These are phyloP conservation scores for Muntiacus reevesi DNA, from an alignment of 2,113 vertebrate species.

Conservation along the genomic window DNA sequence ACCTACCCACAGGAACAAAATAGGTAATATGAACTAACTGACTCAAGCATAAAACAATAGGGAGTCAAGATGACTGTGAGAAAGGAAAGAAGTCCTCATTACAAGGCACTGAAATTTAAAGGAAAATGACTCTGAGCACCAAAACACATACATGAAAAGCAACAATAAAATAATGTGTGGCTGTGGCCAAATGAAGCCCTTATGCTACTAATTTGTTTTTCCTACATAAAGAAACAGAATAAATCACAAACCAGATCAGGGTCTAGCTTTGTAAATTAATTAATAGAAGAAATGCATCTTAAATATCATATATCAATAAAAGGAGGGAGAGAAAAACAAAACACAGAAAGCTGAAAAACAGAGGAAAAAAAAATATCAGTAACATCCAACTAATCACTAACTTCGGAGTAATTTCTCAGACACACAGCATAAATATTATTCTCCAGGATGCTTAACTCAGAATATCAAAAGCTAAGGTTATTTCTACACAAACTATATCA, in stretches of 20 bases:
- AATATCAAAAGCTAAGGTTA: not conserved
- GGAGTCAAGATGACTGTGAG: not conserved
- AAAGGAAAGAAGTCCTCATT: not conserved
- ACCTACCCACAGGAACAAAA: not conserved
- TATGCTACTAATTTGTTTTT: not conserved
- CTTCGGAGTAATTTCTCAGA: not conserved
- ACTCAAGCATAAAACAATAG: not conserved
- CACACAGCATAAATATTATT: not conserved
- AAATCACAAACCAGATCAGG: not conserved
- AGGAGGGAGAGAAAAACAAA: not conserved
- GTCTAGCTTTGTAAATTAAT: not conserved
- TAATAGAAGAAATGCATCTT: not conserved
- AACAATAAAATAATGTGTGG: not conserved
- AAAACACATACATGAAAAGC: not conserved
- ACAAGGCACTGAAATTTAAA: not conserved
- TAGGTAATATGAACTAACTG: not conserved
- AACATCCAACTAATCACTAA: not conserved
- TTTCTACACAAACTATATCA: not conserved
- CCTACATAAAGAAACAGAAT: not conserved
- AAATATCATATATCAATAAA: not conserved
- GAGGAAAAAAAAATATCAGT: not conserved
- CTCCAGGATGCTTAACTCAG: not conserved
- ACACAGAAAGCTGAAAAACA: not conserved
- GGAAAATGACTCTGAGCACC: not conserved
- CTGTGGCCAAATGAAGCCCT: not conserved